These are phyloP conservation scores for Euplagia quadripunctaria DNA, from an alignment of 2,888 invertebrate genomes.

Conservation along the genomic window DNA sequence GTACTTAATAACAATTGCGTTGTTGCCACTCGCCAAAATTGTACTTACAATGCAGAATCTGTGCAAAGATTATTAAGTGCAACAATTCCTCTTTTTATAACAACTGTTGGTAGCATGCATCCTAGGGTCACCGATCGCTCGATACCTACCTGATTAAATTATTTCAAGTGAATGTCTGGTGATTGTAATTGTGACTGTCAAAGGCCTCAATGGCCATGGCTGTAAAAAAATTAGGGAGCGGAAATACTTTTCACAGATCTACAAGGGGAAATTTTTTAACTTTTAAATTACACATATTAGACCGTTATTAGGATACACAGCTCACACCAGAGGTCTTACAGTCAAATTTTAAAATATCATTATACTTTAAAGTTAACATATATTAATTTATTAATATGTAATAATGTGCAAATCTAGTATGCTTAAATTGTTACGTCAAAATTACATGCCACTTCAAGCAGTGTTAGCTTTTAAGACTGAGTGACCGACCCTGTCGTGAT, in stretches of 20 bases:
- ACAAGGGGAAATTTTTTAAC: conserved; percentile 27
- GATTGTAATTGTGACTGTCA: conserved; percentile 11
- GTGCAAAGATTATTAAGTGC: conserved; percentile 19
- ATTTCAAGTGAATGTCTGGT: neutral
- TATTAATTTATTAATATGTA: conserved; percentile 50
- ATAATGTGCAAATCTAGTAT: conserved; percentile 62
- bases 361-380: conserved; percentile 58
- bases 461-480: conserved; percentile 31
- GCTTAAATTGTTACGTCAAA: conserved; percentile 54
- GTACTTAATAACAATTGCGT: conserved; percentile 63
- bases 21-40: conserved; percentile 52
- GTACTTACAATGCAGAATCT: conserved; percentile 21
- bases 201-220: conserved; percentile 45
- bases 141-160: neutral
- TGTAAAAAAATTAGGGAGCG: conserved; percentile 42
- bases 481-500: neutral
- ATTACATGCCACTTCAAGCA: conserved; percentile 52
- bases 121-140: conserved; percentile 28
- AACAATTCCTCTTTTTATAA: conserved; percentile 37
- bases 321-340: conserved; percentile 55
- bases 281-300: conserved; percentile 53
- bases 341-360: conserved; percentile 51
- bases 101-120: conserved; percentile 34
- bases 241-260: conserved; percentile 32
- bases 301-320: conserved; percentile 53